Evolutionary conservation across 2,113 vertebrate species (phyloP), one percentile per base, ranked within the genome.

Genomic region (Notarius lentiginosus): DNA sequence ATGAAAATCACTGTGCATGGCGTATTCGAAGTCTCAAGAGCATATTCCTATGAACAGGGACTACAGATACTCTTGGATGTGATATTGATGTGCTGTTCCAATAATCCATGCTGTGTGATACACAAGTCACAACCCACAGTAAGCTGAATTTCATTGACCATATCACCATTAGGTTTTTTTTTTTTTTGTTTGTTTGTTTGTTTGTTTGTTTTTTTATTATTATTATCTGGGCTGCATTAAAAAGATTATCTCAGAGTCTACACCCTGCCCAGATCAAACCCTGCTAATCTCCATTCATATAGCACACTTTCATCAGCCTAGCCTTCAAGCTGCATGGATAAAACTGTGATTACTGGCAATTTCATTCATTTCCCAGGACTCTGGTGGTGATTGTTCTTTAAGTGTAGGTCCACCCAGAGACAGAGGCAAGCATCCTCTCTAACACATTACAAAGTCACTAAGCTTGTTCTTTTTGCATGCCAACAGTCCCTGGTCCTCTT

Each of bases 221-320:
- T 41, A 41, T 76, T 84, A 83, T 91, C 89, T 85, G 82, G 90
- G 89, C 90, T 87, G 86, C 91, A 91, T 91, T 92, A 89, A 93
- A 94, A 91, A 91, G 87, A 92, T 41, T 92, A 91, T 89, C 90
- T 91, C 58, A 84, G 86, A 53, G 49, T 85, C 82, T 84, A 85
- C 84, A 84, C 68, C 84, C 87, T 60, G 30, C 51, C 56, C 58
- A 41, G 27, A 56, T 82, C 83, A 58, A 83, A 66, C 27, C 51
- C 20, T 11, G 58, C 73, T 79, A 88, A 85, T 55, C 84, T 70
- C 58, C 6, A 60, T 58, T 87, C 30, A 75, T 65, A 34, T 63
- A 80, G 83, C 56, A 76, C 51, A 51, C 76, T 83, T 70, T 80
- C 61, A 73, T 49, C 60, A 70, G 56, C 79, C 72, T 76, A 56